Evolutionary conservation across 2,113 vertebrate genomes (phyloP), one percentile per base, ranked within the genome.

Genomic region (Speoplatyrhinus poulsoni): DNA sequence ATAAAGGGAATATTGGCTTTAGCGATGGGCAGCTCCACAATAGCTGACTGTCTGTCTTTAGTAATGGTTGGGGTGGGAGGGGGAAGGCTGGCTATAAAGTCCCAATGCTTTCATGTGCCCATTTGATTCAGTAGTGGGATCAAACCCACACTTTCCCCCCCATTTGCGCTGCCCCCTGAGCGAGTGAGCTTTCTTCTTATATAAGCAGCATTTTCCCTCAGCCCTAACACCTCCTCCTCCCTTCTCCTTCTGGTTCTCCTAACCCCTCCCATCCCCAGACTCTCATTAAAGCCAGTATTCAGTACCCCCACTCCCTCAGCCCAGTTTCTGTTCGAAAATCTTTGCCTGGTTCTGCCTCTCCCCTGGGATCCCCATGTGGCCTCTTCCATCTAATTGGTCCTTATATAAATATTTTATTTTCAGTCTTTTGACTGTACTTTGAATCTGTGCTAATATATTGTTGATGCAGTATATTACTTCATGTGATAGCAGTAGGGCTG

Each of bases 251-350:
- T 48, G 46, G 0, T 62, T 71, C 66, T 68, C 63, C 61, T 50
- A 66, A 73, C 65, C 67, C 68, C 69, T 79, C 82, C 76, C 8
- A 12, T 65, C 76, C 62, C 32, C 48, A 49, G 60, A 12, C 46
- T 71, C 77, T 84, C 71, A 81, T 87, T 89, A 87, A 87, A 86
- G 77, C 80, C 64, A 70, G 60, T 69, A 83, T 84, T 85, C 41
- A 82, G 71, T 64, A 26, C 19, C 52, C 41, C 60, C 56, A 17
- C 36, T 63, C 80, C 67, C 58, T 77, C 76, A 36, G 32, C 41
- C 74, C 62, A n/a, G 70, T 72, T 69, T 73, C 63, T 74, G 62
- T 67, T 59, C 65, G 65, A 64, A 80, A 67, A 63, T 71, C 79
- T 75, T 84, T 72, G 67, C 69, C 66, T 67, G 70, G 47, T 74